Conservation (phyloP, 2,113 vertebrate genomes). For the Charadrius vociferus region DNA sequence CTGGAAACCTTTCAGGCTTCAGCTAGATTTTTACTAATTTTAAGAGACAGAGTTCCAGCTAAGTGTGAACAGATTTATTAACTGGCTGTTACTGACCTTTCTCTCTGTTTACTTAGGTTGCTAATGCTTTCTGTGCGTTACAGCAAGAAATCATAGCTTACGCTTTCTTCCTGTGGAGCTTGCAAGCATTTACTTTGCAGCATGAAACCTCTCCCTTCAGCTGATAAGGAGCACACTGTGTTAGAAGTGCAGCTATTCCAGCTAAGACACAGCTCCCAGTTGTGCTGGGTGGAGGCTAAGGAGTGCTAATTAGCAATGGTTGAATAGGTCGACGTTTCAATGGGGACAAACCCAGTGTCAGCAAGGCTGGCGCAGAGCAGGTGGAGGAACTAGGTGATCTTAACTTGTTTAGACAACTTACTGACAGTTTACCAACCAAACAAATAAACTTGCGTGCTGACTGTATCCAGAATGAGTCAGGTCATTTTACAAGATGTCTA, state of each 20-base stretch:
- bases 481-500: neutral
- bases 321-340: fast-evolving
- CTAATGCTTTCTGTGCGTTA: neutral
- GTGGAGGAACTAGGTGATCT: neutral
- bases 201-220: neutral
- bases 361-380: neutral
- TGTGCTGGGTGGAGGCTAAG: neutral
- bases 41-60: neutral
- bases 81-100: neutral
- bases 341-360: neutral
- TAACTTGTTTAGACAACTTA: neutral
- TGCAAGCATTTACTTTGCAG: neutral
- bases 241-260: neutral
- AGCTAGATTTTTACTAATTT: neutral
- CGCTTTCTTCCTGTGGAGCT: neutral
- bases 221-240: neutral
- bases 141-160: neutral
- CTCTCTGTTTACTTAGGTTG: neutral
- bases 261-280: fast-evolving
- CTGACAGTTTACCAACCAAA: neutral
- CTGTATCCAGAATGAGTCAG: neutral
- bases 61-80: neutral
- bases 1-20: neutral
- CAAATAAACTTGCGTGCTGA: neutral
- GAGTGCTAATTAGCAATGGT: neutral